Evolutionary conservation across 2,797 vertebrate genomes (phyloP), one percentile per base, ranked within the genome.

Genomic region (Sparidentex hasta): DNA sequence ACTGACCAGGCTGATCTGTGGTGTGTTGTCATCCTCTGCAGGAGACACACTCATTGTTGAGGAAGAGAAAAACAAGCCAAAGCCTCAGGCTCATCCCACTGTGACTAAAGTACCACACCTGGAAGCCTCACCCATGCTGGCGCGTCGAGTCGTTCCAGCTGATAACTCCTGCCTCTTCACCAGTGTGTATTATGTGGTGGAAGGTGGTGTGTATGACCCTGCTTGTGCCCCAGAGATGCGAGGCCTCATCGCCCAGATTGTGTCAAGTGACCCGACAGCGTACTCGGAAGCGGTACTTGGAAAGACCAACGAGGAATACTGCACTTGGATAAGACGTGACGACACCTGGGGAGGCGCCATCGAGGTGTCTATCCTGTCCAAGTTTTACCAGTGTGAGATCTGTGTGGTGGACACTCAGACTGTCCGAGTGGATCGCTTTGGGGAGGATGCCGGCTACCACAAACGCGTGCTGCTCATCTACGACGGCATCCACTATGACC

Each of bases 151-250:
- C 0, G 98, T 99, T 25, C 98, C 98, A 0, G 98, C 98, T 1
- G 98, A 99, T 92, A 99, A 99, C 91, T 99, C 98, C 2, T 99
- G 98, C 87, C 96, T 99, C 79, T 99, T 99, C 92, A 99, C 98
- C 88, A 99, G 98, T 27, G 94, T 99, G 33, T 95, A 93, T 90
- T 99, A 98, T 12, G 98, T 98, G 57, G 97, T 98, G 74, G 98
- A 99, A 89, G 98, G 98, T 0, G 98, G 98, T 0, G 94, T 99
- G 21, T 96, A 97, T 7, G 97, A 99, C 76, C 97, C 96, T 0
- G 93, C 92, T 0, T 98, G 97, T 0, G 96, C 97, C 8, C 96
- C 97, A 0, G 98, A 99, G 91, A 97, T 99, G 98, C 95, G 98
- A 29, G 91, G 89, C 85, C 97, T 99, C 54, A 99, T 99, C 29